These are phyloP conservation scores for Clarias macrocephalus DNA, from an alignment of 2,113 vertebrate species.

Conservation along the genomic window DNA sequence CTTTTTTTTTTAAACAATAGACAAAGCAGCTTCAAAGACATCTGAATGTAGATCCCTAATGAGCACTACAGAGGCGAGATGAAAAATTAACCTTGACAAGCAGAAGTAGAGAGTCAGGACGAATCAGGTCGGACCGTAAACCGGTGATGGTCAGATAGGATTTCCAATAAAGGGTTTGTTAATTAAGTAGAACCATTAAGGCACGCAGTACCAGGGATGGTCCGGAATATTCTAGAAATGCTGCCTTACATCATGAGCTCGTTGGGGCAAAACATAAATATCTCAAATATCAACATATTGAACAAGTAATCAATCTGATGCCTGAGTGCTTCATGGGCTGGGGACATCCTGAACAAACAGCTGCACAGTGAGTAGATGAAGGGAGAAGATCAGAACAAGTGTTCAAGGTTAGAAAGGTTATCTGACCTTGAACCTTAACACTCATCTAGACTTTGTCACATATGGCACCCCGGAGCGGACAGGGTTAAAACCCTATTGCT, in stretches of 20 bases:
- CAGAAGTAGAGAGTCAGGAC: neutral
- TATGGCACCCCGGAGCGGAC: no score
- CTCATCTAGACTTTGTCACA: neutral
- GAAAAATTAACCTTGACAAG: neutral
- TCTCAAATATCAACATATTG: neutral
- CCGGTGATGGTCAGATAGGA: neutral
- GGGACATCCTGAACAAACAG: neutral
- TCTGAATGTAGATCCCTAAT: neutral
- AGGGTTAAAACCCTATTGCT: no score
- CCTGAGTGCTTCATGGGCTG: neutral
- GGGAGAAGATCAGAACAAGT: neutral
- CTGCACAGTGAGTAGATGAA: slow-evolving; percentile 20
- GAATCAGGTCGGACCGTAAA: neutral
- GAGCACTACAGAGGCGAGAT: neutral
- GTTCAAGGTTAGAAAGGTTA: neutral
- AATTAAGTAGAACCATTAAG: neutral
- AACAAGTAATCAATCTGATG: slow-evolving; percentile 40
- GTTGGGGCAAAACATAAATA: slow-evolving; percentile 37
- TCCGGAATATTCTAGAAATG: slow-evolving; percentile 22
- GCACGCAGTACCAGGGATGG: slow-evolving; percentile 15
- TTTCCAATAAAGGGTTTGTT: neutral
- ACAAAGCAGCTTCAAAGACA: neutral
- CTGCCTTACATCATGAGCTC: slow-evolving; percentile 20
- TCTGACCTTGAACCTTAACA: neutral
- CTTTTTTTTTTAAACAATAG: neutral